Evolutionary conservation across 2,888 invertebrate species (phyloP), one percentile per base, ranked within the genome.

Genomic region (Aphodius granarius): DNA sequence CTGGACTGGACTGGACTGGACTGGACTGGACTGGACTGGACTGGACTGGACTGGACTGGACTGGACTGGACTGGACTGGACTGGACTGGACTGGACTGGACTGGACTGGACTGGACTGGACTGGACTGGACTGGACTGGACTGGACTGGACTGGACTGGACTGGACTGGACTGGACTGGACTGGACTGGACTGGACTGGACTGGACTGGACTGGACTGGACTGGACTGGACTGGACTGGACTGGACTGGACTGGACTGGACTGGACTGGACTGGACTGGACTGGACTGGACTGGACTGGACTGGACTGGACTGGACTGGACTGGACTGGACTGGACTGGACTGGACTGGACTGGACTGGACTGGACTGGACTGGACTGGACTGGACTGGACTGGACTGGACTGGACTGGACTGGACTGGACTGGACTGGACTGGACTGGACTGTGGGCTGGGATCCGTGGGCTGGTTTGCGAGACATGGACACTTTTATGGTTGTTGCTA

Each of bases 281-380:
- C 66, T 66, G 66, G 66, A 66, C 17, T 66, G 66, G 66, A 66
- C 17, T 66, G 66, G 66, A 66, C 17, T 66, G 66, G 66, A 66
- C 17, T 66, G 66, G 66, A 66, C 17, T 66, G 66, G 66, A 66
- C 17, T 66, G 66, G 66, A 66, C 17, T 66, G 66, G 66, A 66
- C 17, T 66, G 66, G 66, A 66, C 17, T 66, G 66, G 66, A 66
- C 17, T 66, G 66, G 66, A 66, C 17, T 66, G 66, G 66, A 66
- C 17, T 66, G 66, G 66, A 66, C 17, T 66, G 66, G 66, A 66
- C 17, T 66, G 66, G 66, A 66, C 17, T 66, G 66, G 66, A 66
- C 17, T 66, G 66, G 66, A 66, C 17, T 66, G 66, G 66, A 66
- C 17, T 66, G 66, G 66, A 66, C 17, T 66, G 66, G 66, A 66